These are phyloP conservation scores for Pedicia rivosa DNA, from an alignment of 2,888 invertebrate species.

Conservation along the genomic window DNA sequence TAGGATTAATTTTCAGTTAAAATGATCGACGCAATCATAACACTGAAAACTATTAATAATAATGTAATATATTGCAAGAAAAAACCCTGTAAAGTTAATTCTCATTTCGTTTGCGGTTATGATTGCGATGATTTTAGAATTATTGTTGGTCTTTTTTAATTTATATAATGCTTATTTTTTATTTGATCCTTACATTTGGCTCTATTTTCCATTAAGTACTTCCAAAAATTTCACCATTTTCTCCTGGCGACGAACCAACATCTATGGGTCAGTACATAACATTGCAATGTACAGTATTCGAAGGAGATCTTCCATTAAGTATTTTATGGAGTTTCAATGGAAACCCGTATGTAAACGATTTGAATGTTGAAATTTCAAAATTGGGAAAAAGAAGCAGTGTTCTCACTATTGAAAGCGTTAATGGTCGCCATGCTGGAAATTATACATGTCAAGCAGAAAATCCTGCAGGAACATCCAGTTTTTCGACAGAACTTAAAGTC, in stretches of 20 bases:
- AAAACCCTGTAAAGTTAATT: too few species aligned
- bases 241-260: conserved; percentile 39
- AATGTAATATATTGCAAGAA: too few species aligned
- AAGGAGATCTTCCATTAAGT: conserved; percentile 50
- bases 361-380: conserved; percentile 13
- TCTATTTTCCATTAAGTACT: too few species aligned
- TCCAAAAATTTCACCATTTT: conserved; percentile 32
- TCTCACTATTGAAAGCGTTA: conserved; percentile 43
- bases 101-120: too few species aligned
- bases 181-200: too few species aligned
- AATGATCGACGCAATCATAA: too few species aligned
- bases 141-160: too few species aligned
- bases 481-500: conserved; percentile 37
- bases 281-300: conserved; percentile 43
- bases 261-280: conserved; percentile 48
- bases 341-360: too few species aligned
- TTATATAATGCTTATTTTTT: too few species aligned
- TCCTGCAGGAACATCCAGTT: conserved; percentile 35
- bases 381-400: conserved; percentile 42
- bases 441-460: conserved; percentile 43
- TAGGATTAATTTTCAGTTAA: too few species aligned
- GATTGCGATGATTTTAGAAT: too few species aligned
- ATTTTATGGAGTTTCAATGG: conserved; percentile 45
- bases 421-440: conserved; percentile 40
- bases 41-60: too few species aligned